Conservation (phyloP, 1,140 invertebrate genomes). For the Bombus affinis region DNA sequence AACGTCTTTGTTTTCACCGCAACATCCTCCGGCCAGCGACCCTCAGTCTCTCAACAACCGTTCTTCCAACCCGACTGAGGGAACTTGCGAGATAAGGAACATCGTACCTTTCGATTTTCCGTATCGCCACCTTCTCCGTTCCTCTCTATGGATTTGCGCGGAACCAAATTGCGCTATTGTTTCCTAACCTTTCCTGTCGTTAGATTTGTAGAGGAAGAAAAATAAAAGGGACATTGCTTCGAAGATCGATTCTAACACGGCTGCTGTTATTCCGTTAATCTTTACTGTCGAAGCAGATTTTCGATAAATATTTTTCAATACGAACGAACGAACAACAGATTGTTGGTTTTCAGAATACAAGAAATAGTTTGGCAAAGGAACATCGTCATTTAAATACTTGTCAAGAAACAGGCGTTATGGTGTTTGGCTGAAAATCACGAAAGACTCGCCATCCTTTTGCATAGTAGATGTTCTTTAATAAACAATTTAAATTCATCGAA, state of each 20-base stretch:
- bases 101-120: conserved; percentile 49
- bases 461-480: background rate
- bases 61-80: conserved; percentile 26
- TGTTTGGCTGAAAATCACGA: background rate
- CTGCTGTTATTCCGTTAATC: background rate
- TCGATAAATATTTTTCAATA: background rate
- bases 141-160: background rate
- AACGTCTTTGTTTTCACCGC: conserved; percentile 82
- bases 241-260: background rate
- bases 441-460: background rate
- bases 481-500: background rate
- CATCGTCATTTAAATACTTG: too few species aligned
- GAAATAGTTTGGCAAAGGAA: too few species aligned
- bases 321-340: too few species aligned
- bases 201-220: background rate
- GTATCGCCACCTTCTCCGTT: conserved; percentile 40
- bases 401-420: too few species aligned
- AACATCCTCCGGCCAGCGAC: conserved; percentile 64
- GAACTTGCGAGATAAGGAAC: conserved; percentile 60
- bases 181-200: background rate
- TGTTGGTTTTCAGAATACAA: too few species aligned
- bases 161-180: background rate
- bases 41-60: conserved; percentile 50
- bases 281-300: background rate
- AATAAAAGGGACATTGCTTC: background rate